phyloP scores from a whole-genome alignment of 2,797 vertebrate species.

The Paguma larvata region DNA sequence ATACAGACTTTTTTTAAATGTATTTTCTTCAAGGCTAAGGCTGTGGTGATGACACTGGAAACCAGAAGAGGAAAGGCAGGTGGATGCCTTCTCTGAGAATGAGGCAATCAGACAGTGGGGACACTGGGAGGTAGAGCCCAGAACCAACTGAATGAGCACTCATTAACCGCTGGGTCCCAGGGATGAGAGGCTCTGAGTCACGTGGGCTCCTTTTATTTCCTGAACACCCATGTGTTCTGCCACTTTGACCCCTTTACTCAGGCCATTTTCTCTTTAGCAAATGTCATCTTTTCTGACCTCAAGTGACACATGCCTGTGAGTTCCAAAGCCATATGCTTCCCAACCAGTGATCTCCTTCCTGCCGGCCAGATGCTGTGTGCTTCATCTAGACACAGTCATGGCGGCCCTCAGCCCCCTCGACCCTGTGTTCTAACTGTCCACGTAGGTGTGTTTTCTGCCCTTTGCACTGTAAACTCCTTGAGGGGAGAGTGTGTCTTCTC shows the following conservation, averaged over 20 bases:
- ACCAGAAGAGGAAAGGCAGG: not conserved
- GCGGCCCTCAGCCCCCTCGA: not conserved
- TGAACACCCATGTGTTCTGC: not conserved
- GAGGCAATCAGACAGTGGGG: fast-evolving
- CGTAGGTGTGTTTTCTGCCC: not conserved
- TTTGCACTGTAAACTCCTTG: not conserved
- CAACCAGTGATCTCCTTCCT: not conserved
- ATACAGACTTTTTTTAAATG: not conserved
- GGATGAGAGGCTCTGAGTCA: not conserved
- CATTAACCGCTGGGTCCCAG: no score
- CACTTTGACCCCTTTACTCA: not conserved
- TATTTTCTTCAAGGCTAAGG: not conserved
- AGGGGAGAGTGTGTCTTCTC: no score
- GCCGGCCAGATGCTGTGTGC: not conserved
- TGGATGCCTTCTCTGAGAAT: not conserved
- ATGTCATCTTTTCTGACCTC: not conserved
- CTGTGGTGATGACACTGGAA: not conserved
- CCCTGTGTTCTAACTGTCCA: fast-evolving
- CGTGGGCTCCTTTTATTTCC: not conserved
- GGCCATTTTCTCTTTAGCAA: not conserved
- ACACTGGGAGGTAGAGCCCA: not conserved
- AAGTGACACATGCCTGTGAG: not conserved
- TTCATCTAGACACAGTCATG: not conserved
- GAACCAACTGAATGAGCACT: no score
- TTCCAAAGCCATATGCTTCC: not conserved